phyloP scores from a whole-genome alignment of 2,888 invertebrate species.

The Aleiodes leptofemur region DNA sequence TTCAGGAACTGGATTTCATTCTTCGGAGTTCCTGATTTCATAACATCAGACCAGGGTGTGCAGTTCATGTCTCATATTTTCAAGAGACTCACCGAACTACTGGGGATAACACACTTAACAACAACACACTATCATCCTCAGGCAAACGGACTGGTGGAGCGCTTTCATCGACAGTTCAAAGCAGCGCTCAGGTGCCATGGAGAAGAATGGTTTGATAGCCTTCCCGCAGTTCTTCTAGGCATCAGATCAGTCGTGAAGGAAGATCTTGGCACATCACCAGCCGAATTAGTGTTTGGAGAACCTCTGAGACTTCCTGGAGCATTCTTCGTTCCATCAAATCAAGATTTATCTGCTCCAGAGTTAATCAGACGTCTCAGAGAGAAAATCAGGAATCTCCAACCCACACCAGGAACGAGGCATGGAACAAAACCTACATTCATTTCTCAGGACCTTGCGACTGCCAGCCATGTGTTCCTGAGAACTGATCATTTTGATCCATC shows the following conservation, averaged over 20 bases:
- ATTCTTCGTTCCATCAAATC: too few species aligned
- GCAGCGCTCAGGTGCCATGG: slow-evolving; percentile 56
- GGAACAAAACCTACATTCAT: too few species aligned
- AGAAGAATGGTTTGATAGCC: slow-evolving; percentile 54
- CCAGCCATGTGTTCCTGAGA: too few species aligned
- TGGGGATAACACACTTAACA: slow-evolving; percentile 32
- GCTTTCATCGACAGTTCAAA: slow-evolving; percentile 56
- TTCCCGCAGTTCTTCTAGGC: slow-evolving; percentile 59
- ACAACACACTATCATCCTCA: slow-evolving; percentile 48
- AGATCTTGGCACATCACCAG: slow-evolving; percentile 59
- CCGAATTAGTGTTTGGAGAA: slow-evolving; percentile 60
- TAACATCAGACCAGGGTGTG: slow-evolving; percentile 58
- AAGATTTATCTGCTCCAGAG: too few species aligned
- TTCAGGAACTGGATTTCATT: slow-evolving; percentile 51
- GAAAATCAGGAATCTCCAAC: too few species aligned
- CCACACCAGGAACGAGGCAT: too few species aligned
- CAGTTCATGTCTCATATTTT: slow-evolving; percentile 57
- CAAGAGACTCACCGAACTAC: slow-evolving; percentile 38
- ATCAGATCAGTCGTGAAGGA: slow-evolving; percentile 59
- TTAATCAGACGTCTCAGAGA: too few species aligned
- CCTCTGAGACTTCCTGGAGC: slow-evolving; percentile 57
- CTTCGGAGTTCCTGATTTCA: slow-evolving; percentile 49
- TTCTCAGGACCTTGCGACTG: too few species aligned
- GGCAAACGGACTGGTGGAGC: slow-evolving; percentile 52
- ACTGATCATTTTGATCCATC: too few species aligned